These are phyloP conservation scores for Podargus strigoides DNA, from an alignment of 2,797 vertebrate species.

Conservation along the genomic window DNA sequence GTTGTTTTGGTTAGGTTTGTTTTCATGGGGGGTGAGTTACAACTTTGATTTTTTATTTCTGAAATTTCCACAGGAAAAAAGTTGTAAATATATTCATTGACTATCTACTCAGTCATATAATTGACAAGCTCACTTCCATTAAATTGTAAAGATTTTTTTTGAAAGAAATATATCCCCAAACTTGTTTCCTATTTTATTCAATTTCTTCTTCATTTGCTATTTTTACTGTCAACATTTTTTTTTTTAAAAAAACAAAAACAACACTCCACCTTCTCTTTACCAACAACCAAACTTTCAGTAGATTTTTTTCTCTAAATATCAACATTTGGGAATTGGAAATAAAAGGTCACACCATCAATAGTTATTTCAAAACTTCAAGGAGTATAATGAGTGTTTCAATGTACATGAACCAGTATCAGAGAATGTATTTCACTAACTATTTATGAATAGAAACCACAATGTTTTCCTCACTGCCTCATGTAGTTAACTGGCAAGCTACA, in stretches of 20 bases:
- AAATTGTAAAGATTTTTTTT: not conserved
- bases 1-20: fast-evolving
- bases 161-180: fast-evolving
- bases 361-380: not conserved
- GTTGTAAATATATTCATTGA: not conserved
- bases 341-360: not conserved
- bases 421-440: not conserved
- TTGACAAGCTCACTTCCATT: fast-evolving
- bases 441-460: not conserved
- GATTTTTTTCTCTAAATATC: not conserved
- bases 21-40: fast-evolving
- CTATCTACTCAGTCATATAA: not conserved
- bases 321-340: not conserved
- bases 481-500: not conserved
- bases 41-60: not conserved
- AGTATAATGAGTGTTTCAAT: not conserved
- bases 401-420: not conserved
- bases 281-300: not conserved
- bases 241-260: not conserved
- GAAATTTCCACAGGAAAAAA: not conserved
- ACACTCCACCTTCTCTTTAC: not conserved
- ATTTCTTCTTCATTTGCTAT: fast-evolving
- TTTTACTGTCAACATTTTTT: not conserved
- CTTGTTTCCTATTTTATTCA: not conserved
- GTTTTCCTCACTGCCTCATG: not conserved